Evolutionary conservation across 2,113 vertebrate genomes (phyloP), one percentile per base, ranked within the genome.

Genomic region (Xyrauchen texanus): DNA sequence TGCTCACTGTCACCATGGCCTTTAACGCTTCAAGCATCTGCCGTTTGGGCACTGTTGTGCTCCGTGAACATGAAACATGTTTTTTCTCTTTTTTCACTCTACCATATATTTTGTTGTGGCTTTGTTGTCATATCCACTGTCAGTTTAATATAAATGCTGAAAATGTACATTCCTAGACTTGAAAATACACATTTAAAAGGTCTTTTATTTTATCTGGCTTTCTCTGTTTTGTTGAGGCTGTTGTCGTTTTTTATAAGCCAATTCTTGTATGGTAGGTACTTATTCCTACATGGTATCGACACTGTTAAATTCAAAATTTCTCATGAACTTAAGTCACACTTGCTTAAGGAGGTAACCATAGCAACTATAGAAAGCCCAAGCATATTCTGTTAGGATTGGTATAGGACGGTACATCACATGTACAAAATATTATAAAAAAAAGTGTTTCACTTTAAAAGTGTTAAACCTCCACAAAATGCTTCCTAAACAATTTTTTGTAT

Each of bases 1-100:
- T n/a, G 62, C 52, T 67, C 51, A 42, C 62, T 65, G 61, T 65
- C 63, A 57, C 47, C 51, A 47, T 63, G 78, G 52, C 70, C 57
- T 73, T 66, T 83, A 68, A 44, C 8, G 11, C 11, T 60, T 21
- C n/a, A 34, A 34, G 21, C 21, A 34, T 34, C 21, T 34, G 21
- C 21, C 21, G 3, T 34, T 34, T 34, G 21, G 21, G 21, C 21
- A 1, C 21, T 8, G 4, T 51, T 68, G 72, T 2, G 15, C 58
- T 63, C 7, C 12, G 11, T 34, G 60, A 58, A 63, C 46, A 60
- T 75, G 9, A 49, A 75, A 53, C 21, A 2, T 6, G 7, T 8
- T 60, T 58, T 34, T 34, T 34, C 3, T 34, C 3, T 34, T 34
- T 34, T 61, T 13, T 7, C 34, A 9, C 57, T n/a, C 8, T 9